Conservation (phyloP, 1,140 invertebrate species). For the Sinonovacula constricta region DNA sequence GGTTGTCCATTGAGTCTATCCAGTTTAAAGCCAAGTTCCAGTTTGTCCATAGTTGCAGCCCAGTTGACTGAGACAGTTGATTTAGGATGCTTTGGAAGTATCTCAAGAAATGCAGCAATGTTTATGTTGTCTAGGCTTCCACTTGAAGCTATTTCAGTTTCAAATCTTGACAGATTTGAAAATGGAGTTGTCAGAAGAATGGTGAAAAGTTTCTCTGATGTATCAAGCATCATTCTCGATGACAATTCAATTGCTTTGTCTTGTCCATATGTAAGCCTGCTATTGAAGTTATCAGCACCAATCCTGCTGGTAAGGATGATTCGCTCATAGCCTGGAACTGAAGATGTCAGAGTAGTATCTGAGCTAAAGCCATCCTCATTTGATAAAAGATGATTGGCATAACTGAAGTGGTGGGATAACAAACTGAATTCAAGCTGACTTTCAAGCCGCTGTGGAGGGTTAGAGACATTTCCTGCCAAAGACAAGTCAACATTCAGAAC, state of each 20-base stretch:
- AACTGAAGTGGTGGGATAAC: neutral
- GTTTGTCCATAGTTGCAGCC: no score
- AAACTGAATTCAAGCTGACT: no score
- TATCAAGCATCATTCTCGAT: neutral
- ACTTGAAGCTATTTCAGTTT: neutral
- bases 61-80: neutral
- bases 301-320: constrained; percentile 1
- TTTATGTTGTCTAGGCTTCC: neutral
- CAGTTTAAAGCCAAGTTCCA: no score
- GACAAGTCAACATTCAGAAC: no score
- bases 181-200: constrained; percentile 24
- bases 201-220: neutral
- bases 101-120: constrained; percentile 15
- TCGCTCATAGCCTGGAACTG: constrained; percentile 34
- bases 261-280: constrained; percentile 6
- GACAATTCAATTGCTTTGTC: constrained; percentile 25
- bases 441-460: no score
- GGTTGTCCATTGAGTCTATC: no score
- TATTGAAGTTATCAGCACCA: neutral
- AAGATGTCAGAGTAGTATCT: neutral
- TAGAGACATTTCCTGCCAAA: no score
- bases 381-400: neutral
- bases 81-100: neutral
- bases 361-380: neutral
- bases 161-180: neutral